These are phyloP conservation scores for Paradoxurus hermaphroditus DNA, from an alignment of 2,113 vertebrate species.

Conservation along the genomic window DNA sequence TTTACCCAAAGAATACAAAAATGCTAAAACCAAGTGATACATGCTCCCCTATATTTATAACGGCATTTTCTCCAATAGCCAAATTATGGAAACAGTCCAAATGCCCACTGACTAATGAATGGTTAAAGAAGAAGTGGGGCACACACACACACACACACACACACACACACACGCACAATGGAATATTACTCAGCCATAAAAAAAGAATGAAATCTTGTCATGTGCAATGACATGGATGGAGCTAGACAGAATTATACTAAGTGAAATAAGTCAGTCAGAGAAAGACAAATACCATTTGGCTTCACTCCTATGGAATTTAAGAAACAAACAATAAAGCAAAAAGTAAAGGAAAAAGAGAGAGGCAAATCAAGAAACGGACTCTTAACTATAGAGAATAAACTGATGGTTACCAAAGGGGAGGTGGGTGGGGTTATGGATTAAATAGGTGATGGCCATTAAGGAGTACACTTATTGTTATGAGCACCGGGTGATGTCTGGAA, in stretches of 20 bases:
- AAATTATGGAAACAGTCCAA: background rate
- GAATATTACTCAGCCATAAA: background rate
- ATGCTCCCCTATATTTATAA: background rate
- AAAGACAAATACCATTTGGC: background rate
- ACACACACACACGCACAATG: background rate
- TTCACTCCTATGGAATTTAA: background rate
- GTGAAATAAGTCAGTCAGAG: background rate
- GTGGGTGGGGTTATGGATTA: background rate
- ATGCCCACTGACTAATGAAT: background rate
- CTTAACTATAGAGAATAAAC: background rate
- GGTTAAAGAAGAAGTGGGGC: background rate
- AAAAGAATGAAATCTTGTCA: background rate
- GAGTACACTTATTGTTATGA: background rate
- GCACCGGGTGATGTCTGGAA: background rate
- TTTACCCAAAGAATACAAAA: background rate
- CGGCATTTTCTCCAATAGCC: background rate
- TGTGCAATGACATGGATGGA: background rate
- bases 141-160: no score
- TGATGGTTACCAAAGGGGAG: background rate
- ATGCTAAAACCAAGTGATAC: background rate
- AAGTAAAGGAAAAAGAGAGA: background rate
- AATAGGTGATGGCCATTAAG: background rate
- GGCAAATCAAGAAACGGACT: background rate
- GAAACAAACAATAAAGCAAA: background rate
- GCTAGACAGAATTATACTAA: background rate